Percentiles rank a stretch among this genome's conserved stretches.
Evolutionary conservation across 2,888 invertebrate genomes (phyloP).

Genomic region (Nephrotoma flavescens): DNA sequence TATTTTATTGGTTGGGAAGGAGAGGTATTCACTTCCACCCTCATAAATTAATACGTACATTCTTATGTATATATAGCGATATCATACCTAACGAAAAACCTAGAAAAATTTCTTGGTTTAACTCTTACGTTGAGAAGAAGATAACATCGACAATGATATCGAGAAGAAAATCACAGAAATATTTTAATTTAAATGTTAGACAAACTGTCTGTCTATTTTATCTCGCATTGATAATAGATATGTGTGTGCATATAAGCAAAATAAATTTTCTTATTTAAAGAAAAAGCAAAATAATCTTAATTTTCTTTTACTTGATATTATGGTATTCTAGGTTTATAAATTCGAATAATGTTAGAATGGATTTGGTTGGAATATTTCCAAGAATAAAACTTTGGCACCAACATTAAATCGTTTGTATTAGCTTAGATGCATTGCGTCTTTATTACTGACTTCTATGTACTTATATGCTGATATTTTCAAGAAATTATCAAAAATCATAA

Average conservation of each 20-base stretch:
- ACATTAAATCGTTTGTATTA: background rate
- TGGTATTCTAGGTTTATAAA: background rate
- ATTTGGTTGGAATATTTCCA: background rate
- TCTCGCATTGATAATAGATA: background rate
- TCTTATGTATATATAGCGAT: background rate
- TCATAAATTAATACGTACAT: background rate
- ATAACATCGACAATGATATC: background rate
- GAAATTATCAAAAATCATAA: too few species aligned
- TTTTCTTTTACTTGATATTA: background rate
- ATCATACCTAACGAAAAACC: background rate
- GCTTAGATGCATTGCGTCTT: background rate
- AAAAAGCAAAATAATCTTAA: background rate
- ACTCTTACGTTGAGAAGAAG: background rate
- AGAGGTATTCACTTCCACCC: background rate
- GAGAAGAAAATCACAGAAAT: background rate
- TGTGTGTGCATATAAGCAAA: background rate
- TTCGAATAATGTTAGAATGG: background rate
- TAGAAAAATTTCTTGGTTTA: background rate
- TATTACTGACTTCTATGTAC: background rate
- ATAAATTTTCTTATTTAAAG: background rate
- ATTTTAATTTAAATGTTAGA: background rate
- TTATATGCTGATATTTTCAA: too few species aligned
- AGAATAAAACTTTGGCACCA: background rate
- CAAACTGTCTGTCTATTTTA: background rate
- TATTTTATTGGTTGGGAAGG: background rate